Evolutionary conservation across 2,113 vertebrate species (phyloP).

Genomic region (Bucco capensis): DNA sequence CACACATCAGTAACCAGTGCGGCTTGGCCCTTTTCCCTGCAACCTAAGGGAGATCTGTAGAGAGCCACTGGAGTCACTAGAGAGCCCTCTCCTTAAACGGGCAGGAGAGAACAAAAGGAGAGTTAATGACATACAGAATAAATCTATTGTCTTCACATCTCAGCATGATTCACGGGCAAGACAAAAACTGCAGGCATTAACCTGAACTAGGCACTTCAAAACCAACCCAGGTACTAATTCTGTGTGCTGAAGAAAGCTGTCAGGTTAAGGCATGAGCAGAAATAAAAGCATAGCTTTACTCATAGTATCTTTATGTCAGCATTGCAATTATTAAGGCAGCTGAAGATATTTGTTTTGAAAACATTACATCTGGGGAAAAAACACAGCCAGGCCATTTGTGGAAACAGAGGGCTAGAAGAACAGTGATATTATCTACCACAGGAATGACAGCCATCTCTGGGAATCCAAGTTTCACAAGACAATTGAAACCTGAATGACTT

Average conservation of each 20-base stretch:
- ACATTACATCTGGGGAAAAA: neutral
- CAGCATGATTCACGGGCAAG: constrained; percentile 22
- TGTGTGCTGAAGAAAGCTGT: neutral
- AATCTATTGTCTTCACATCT: constrained; percentile 47
- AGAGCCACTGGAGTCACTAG: constrained; percentile 60
- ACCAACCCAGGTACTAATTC: constrained; percentile 2
- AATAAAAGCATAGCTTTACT: neutral
- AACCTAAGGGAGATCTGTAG: constrained; percentile 21
- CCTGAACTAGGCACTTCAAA: neutral
- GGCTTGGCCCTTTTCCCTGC: neutral
- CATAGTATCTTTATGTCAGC: neutral
- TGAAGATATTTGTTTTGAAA: neutral
- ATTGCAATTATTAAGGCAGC: neutral
- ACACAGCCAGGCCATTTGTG: neutral
- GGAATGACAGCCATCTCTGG: neutral
- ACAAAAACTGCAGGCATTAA: constrained; percentile 13
- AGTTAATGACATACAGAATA: constrained; percentile 30
- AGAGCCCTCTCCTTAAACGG: constrained; percentile 39
- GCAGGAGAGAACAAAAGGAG: constrained; percentile 57
- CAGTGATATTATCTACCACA: neutral
- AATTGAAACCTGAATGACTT: neutral
- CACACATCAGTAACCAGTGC: neutral
- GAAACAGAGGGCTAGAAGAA: neutral
- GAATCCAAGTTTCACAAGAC: neutral
- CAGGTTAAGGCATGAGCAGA: neutral